Percentiles rank a stretch among this genome's conserved stretches.
phyloP scores from a whole-genome alignment of 2,888 invertebrate genomes.

The Hydraecia micacea region DNA sequence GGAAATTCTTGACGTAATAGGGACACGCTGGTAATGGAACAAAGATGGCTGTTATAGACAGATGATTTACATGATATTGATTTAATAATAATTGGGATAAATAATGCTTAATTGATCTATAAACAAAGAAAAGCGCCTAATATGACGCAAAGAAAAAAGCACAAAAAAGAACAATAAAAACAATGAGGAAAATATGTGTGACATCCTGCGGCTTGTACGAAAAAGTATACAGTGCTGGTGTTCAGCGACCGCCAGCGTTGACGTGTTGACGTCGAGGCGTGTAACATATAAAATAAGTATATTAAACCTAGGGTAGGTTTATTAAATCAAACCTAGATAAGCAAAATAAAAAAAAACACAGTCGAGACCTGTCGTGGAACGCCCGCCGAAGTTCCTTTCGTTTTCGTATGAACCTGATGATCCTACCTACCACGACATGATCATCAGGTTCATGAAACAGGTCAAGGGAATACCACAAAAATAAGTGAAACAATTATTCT shows the following conservation, averaged over 20 bases:
- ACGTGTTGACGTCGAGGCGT: background rate
- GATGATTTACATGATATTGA: background rate
- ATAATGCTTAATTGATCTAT: too few species aligned
- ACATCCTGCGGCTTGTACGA: background rate
- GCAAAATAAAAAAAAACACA: too few species aligned
- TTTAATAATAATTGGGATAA: background rate
- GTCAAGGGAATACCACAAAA: too few species aligned
- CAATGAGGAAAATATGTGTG: background rate
- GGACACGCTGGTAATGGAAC: constrained; percentile 1
- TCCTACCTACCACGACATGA: too few species aligned
- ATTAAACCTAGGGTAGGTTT: too few species aligned
- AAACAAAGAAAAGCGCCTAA: background rate
- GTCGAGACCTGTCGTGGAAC: too few species aligned
- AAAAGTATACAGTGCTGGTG: background rate
- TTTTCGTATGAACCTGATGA: too few species aligned
- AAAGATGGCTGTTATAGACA: background rate
- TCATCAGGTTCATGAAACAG: too few species aligned
- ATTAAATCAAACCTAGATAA: too few species aligned
- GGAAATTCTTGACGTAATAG: constrained; percentile 5
- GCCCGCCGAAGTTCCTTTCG: too few species aligned
- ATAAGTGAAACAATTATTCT: too few species aligned
- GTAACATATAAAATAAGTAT: background rate
- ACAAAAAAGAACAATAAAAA: background rate
- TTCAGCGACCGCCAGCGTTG: background rate
- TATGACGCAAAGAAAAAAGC: background rate